Base-by-base conservation (phyloP, 1,140 invertebrate species). In the Vollenhovia emeryi region DNA sequence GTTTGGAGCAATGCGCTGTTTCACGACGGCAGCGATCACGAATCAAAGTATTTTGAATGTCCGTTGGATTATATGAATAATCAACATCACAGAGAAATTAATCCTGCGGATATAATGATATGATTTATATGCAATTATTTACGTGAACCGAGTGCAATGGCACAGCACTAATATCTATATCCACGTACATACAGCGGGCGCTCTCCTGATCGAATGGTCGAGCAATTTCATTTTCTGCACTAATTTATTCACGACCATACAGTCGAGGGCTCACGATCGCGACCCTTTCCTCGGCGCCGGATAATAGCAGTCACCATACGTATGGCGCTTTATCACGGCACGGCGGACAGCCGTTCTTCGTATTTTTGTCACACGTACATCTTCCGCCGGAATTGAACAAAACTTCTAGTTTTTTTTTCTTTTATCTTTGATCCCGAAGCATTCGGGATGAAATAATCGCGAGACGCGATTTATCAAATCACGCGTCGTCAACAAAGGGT, bases 41-140 rank as follows among this genome's bases (percentile, higher is more conserved):
- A 79, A 66, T 79, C 60, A 66, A 52, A 79, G 11, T 59, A 52
- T 57, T 55, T 36, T 18, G 68, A 24, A 33, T 55, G 3, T n/a
- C 13, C 73, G 52, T 79, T 68, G 30, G 30, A 68, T 79, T 52
- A 21, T 68, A 52, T n/a, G 45, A 79, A 79, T 68, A 68, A 64
- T 66, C 62, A 24, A 68, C 45, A 64, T 79, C 62, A 55, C 60
- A 40, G 45, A 40, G 30, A 24, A 50, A 68, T 79, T 68, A 68
- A 79, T 79, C 76, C 75, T 7, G 33, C 21, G 60, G 76, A 68
- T 79, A 50, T 66, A 68, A 79, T 68, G 59, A 68, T 79, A 64
- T 68, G 62, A 79, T 79, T 79, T 79, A 68, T 68, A 79, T 68
- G 60, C 60, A 68, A 68, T 66, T 45, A 48, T 79, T 68, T 79